Evolutionary conservation across 2,888 invertebrate genomes (phyloP), one percentile per base, ranked within the genome.

Genomic region (Mythimna impura): DNA sequence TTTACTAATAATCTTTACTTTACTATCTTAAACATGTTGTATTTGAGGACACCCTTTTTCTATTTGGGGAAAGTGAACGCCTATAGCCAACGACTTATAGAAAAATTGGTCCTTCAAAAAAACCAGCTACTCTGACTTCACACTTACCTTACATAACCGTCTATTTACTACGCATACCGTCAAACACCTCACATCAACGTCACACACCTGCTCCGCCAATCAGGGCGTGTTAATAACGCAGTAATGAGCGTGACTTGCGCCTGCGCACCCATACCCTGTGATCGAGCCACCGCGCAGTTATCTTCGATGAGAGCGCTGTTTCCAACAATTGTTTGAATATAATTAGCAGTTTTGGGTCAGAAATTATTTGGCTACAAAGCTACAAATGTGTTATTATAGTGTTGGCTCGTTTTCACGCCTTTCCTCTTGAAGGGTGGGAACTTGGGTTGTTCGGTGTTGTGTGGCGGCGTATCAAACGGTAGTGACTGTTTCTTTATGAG

Each of bases 161-260:
- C 50, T 81, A 78, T 82, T 82, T 78, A 81, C 75, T 78, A 71
- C 66, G 58, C 67, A 66, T 71, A 57, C 71, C 71, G 67, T 30
- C 84, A 79, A 80, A 82, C 84, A 83, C 61, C 78, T 61, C 58
- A 55, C 73, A 62, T 81, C 67, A 74, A 77, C 77, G 75, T 86
- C 78, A 81, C 77, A 76, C 86, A 86, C 86, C 86, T 86, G 86
- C 72, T 76, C 60, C 54, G 70, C 73, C 63, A 89, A 90, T 89
- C 87, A 87, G 88, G 88, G 88, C 88, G 86, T 85, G 82, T 84
- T 85, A 90, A 88, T 83, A 77, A 80, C 75, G 75, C 73, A 54
- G 67, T 81, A 85, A 91, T 89, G 89, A 89, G 76, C 86, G 84
- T 91, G 92, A 91, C 91, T 89, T 76, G 91, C 85, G 81, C 60